Percentiles rank a stretch among this genome's conserved stretches.
phyloP scores from a whole-genome alignment of 2,113 vertebrate genomes.

The Ibidorhyncha struthersii region DNA sequence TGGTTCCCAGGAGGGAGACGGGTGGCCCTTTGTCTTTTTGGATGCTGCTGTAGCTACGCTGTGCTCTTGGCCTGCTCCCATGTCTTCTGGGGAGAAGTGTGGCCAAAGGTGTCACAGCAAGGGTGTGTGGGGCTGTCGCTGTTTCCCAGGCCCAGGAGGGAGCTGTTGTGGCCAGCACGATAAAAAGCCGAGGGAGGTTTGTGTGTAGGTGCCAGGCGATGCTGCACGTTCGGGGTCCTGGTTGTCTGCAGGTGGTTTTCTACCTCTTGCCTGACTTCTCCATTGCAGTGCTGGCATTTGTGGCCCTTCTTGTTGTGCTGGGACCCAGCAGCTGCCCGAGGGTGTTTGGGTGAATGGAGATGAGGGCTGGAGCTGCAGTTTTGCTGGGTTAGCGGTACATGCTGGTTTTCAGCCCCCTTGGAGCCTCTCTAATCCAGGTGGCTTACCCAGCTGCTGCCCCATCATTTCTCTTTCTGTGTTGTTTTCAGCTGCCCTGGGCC shows the following conservation, averaged over 20 bases:
- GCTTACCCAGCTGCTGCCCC: conserved; percentile 27
- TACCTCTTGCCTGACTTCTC: background rate
- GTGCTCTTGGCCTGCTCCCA: background rate
- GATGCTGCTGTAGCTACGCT: fast-evolving
- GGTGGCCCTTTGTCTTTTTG: background rate
- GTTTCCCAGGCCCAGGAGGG: no score
- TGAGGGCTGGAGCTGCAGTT: background rate
- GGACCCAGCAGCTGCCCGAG: background rate
- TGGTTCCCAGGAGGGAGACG: fast-evolving
- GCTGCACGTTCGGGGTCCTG: fast-evolving
- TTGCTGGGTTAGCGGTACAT: background rate
- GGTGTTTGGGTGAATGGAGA: background rate
- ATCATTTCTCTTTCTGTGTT: conserved; percentile 26
- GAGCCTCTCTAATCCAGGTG: conserved; percentile 22
- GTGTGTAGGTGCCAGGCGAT: no score
- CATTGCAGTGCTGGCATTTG: fast-evolving
- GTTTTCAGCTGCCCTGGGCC: background rate
- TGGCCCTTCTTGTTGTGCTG: fast-evolving
- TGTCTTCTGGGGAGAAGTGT: background rate
- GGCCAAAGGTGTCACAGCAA: background rate
- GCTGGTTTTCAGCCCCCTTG: background rate
- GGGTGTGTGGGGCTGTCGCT: fast-evolving
- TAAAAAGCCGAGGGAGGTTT: background rate
- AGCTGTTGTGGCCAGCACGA: fast-evolving
- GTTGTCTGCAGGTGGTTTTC: background rate